Evolutionary conservation across 2,797 vertebrate genomes (phyloP).

Genomic region (Eidolon dupreanum): DNA sequence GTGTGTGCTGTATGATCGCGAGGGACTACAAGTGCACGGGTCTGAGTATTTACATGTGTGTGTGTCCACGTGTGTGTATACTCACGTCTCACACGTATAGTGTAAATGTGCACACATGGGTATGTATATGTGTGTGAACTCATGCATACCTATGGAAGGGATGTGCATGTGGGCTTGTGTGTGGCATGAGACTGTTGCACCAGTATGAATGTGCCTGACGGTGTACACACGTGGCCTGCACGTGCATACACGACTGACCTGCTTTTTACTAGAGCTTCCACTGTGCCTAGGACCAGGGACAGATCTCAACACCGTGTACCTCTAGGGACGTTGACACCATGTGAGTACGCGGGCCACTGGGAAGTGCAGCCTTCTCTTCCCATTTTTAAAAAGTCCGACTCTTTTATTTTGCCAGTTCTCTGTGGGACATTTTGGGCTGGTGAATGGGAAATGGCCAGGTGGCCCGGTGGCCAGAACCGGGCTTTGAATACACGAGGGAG

Average conservation of each 20-base stretch:
- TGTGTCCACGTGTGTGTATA: fast-evolving
- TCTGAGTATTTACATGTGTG: not conserved
- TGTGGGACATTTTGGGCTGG: not conserved
- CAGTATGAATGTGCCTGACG: not conserved
- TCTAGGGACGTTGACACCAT: not conserved
- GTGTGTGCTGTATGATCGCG: not conserved
- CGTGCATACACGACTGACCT: not conserved
- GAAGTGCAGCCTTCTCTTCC: not conserved
- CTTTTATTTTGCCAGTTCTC: not conserved
- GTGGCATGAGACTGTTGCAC: not conserved
- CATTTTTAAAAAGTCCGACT: not conserved
- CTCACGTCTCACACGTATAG: not conserved
- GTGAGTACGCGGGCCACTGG: not conserved
- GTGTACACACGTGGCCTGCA: not conserved
- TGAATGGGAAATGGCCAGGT: not conserved
- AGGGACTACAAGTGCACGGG: not conserved
- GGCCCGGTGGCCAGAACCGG: not conserved
- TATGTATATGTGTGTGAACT: not conserved
- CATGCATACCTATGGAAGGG: too few relatives aligned
- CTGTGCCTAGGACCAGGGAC: not conserved
- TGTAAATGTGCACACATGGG: not conserved
- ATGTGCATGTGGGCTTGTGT: not conserved
- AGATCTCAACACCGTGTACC: not conserved
- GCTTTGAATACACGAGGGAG: not conserved
- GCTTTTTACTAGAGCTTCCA: not conserved